Evolutionary conservation across 2,797 vertebrate genomes (phyloP).

Genomic region (Manis javanica): DNA sequence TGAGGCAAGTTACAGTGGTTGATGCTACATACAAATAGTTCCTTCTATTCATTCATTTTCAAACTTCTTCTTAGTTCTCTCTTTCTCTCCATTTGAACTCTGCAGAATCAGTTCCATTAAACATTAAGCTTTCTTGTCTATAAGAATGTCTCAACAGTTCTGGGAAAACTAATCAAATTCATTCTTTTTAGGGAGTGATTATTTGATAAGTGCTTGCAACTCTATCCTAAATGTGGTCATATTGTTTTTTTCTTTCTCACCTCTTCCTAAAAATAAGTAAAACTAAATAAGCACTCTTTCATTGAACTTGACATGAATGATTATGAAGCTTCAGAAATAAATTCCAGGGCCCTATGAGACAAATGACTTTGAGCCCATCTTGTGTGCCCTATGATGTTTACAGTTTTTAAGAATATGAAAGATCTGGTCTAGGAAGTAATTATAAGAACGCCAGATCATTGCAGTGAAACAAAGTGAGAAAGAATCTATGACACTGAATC

Average conservation of each 20-base stretch:
- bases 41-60: background rate
- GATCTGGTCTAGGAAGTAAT: background rate
- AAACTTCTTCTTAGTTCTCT: background rate
- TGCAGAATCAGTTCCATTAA: background rate
- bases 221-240: background rate
- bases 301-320: constrained; percentile 4
- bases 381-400: background rate
- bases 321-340: constrained; percentile 40
- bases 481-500: background rate
- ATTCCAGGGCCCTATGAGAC: background rate
- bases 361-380: background rate
- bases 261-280: background rate
- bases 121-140: background rate
- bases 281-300: constrained; percentile 12
- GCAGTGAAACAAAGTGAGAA: constrained; percentile 17
- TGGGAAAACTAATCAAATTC: constrained; percentile 15
- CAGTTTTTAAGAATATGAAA: constrained; percentile 37
- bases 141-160: background rate
- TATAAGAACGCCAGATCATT: constrained; percentile 49
- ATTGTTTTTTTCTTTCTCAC: constrained; percentile 16
- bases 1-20: background rate
- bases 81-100: constrained; percentile 4
- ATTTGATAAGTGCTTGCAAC: constrained; percentile 5
- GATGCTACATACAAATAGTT: background rate
- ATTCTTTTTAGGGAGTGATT: background rate